A percentile compares a stretch with the other conserved stretches of the same genome.
These are phyloP conservation scores for Leptinotarsa defecta DNA, from an alignment of 1,140 invertebrate species.

Conservation along the genomic window DNA sequence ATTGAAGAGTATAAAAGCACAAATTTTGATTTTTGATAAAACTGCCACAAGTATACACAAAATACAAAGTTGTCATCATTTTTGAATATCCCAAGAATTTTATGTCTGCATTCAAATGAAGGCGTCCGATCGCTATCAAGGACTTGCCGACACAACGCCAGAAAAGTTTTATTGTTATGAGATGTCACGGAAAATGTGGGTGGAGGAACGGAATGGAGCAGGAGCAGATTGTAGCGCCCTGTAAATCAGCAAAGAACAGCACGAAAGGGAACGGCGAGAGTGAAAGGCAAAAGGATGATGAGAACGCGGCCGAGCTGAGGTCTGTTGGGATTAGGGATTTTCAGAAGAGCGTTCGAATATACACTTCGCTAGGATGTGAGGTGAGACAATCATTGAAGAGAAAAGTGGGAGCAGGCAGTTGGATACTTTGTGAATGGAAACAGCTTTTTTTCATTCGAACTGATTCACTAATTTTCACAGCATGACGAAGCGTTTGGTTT, in stretches of 20 bases:
- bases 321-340: constrained; percentile 36
- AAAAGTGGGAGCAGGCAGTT: no score
- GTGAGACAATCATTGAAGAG: no score
- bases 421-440: no score
- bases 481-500: no score
- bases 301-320: constrained; percentile 36
- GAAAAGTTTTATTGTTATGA: constrained; percentile 25
- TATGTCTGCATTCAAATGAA: no score
- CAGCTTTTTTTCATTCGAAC: no score
- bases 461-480: no score
- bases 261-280: constrained; percentile 39
- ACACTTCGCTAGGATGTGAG: background rate
- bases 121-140: background rate
- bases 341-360: constrained; percentile 22
- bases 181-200: constrained; percentile 33
- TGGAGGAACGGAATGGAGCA: constrained; percentile 25
- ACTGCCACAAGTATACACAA: background rate
- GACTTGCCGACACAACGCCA: background rate
- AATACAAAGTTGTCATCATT: no score
- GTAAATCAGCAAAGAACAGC: constrained; percentile 40
- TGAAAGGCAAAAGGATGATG: constrained; percentile 39
- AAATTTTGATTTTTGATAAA: no score
- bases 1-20: no score
- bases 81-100: no score
- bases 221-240: constrained; percentile 40